These are phyloP conservation scores for Drosophila ficusphila DNA, from an alignment of 1,140 invertebrate genomes.

Conservation along the genomic window DNA sequence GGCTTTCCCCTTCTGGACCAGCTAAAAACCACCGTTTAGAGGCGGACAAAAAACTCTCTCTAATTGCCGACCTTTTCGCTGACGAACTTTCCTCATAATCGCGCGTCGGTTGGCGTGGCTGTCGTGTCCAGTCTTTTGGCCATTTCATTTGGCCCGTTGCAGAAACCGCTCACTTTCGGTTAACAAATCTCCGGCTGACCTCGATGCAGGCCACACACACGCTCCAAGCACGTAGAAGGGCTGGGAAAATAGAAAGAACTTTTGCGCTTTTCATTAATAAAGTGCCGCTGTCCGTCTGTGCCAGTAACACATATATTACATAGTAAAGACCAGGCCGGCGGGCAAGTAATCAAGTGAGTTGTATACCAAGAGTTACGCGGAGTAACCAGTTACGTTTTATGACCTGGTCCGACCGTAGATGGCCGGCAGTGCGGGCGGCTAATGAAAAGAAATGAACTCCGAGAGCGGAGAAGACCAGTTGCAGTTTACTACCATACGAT, in stretches of 20 bases:
- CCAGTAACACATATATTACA: slow-evolving; percentile 72
- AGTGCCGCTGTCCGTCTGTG: slow-evolving; percentile 59
- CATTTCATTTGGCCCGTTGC: slow-evolving; percentile 54
- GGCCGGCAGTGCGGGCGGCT: slow-evolving; percentile 52
- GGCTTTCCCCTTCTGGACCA: slow-evolving; percentile 7
- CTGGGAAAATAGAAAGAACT: slow-evolving; percentile 54
- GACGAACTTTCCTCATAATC: slow-evolving; percentile 25
- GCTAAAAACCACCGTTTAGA: slow-evolving; percentile 18
- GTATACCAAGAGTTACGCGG: slow-evolving; percentile 43
- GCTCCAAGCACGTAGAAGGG: slow-evolving; percentile 20
- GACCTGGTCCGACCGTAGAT: slow-evolving; percentile 48
- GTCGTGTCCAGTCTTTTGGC: slow-evolving; percentile 23
- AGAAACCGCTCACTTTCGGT: slow-evolving; percentile 57
- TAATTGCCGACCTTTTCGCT: slow-evolving; percentile 39
- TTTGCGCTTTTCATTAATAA: slow-evolving; percentile 81
- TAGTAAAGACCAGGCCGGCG: slow-evolving; percentile 36
- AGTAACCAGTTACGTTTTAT: slow-evolving; percentile 80
- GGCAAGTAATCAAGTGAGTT: slow-evolving; percentile 30
- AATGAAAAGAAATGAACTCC: slow-evolving; percentile 77
- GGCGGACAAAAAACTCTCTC: slow-evolving; percentile 17
- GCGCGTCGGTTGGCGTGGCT: slow-evolving; percentile 3
- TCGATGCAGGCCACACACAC: slow-evolving; percentile 65
- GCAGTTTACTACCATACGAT: slow-evolving; percentile 13
- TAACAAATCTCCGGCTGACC: slow-evolving; percentile 51
- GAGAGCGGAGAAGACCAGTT: slow-evolving; percentile 11